A percentile compares a stretch with the other conserved stretches of the same genome.
Evolutionary conservation across 1,140 invertebrate genomes (phyloP).

Genomic region (Cephus cinctus): DNA sequence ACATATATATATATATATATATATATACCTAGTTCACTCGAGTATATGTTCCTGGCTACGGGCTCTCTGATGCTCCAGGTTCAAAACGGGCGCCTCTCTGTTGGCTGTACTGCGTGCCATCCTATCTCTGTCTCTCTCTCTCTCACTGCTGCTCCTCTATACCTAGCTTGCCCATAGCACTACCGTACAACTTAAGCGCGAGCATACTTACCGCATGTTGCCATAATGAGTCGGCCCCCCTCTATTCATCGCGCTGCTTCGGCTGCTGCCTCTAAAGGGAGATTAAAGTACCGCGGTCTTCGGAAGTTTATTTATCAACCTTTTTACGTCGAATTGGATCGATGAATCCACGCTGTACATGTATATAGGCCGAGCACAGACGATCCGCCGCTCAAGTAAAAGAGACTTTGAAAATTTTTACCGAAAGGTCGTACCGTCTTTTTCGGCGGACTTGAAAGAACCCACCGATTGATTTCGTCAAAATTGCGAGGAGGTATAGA

Average conservation of each 20-base stretch:
- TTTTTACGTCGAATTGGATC: too few species aligned
- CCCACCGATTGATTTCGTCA: too few species aligned
- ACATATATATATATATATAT: constrained; percentile 17
- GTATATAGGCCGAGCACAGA: too few species aligned
- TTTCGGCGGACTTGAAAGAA: too few species aligned
- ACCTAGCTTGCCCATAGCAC: constrained; percentile 5
- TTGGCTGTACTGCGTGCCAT: too few species aligned
- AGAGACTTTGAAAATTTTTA: too few species aligned
- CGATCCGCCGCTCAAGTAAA: too few species aligned
- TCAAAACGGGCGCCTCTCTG: constrained; percentile 5
- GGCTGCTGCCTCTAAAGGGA: constrained; percentile 42
- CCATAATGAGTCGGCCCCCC: constrained; percentile 46
- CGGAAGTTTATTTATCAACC: constrained; percentile 47
- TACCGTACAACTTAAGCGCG: constrained; percentile 39
- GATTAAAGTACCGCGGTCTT: constrained; percentile 51
- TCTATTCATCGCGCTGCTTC: constrained; percentile 14
- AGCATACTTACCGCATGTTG: constrained; percentile 52
- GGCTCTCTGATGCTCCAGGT: constrained; percentile 8
- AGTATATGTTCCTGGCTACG: too few species aligned
- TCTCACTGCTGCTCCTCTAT: background rate
- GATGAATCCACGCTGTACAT: too few species aligned
- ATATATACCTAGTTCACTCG: constrained; percentile 8
- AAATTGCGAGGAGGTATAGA: too few species aligned
- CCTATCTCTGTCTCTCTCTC: background rate
- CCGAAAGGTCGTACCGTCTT: too few species aligned